These are phyloP conservation scores for Dione vanillae DNA, from an alignment of 2,888 invertebrate genomes.

Conservation along the genomic window DNA sequence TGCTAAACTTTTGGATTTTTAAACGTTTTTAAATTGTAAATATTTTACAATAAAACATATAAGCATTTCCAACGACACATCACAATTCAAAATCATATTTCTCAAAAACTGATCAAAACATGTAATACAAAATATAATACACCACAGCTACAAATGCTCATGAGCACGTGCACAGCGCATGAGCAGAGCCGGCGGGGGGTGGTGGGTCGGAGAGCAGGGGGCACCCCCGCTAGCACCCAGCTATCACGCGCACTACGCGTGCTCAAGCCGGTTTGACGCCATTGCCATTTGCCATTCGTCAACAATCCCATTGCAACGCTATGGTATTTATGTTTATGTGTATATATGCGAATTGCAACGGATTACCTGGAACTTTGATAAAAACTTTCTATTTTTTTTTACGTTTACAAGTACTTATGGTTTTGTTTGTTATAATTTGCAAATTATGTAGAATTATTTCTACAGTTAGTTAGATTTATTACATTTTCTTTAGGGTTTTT, in stretches of 20 bases:
- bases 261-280: constrained; percentile 60
- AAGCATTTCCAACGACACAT: no score
- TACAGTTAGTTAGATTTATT: no score
- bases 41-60: no score
- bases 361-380: not conserved
- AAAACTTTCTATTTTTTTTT: no score
- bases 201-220: constrained; percentile 46
- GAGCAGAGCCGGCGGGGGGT: constrained; percentile 67
- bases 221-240: constrained; percentile 44
- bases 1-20: no score
- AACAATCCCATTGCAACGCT: constrained; percentile 33
- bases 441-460: not conserved
- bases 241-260: constrained; percentile 58
- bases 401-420: no score
- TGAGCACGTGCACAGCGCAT: constrained; percentile 76
- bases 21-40: no score
- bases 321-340: constrained; percentile 19
- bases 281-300: constrained; percentile 29
- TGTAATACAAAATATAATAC: not conserved
- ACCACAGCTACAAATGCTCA: constrained; percentile 64
- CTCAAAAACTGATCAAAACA: not conserved
- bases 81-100: not conserved
- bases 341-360: constrained; percentile 11
- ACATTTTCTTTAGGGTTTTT: no score
- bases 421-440: not conserved